Conservation (phyloP, 2,797 vertebrate species). For the Myotis findleyi region DNA sequence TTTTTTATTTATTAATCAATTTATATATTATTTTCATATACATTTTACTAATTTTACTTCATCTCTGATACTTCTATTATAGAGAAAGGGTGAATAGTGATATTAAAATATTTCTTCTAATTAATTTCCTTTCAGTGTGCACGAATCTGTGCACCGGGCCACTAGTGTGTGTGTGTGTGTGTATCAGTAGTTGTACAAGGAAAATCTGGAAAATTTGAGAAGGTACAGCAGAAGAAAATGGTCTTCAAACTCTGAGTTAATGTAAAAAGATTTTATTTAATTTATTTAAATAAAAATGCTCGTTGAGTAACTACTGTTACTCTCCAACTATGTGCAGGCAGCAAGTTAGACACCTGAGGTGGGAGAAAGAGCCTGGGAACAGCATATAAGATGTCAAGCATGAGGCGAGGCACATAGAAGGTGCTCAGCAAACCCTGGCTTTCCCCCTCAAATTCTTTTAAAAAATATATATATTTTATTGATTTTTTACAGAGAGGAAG, state of each 20-base stretch:
- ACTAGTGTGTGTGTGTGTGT: no score
- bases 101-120: no score
- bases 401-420: neutral
- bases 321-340: neutral
- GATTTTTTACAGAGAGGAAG: no score
- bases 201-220: slow-evolving; percentile 57
- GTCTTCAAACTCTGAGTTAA: neutral
- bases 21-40: no score
- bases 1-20: no score
- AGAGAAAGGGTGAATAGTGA: no score
- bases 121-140: no score
- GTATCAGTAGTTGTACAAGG: slow-evolving; percentile 1
- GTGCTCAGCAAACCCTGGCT: neutral
- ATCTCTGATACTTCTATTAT: no score
- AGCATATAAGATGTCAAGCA: neutral
- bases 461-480: neutral
- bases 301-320: neutral
- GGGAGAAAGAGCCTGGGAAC: neutral
- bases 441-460: neutral
- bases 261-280: neutral
- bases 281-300: slow-evolving; percentile 52
- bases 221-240: neutral
- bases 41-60: no score
- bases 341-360: neutral
- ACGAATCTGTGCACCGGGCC: no score